These are phyloP conservation scores for Xestia rhomboidea DNA, from an alignment of 2,888 invertebrate species.

Conservation along the genomic window DNA sequence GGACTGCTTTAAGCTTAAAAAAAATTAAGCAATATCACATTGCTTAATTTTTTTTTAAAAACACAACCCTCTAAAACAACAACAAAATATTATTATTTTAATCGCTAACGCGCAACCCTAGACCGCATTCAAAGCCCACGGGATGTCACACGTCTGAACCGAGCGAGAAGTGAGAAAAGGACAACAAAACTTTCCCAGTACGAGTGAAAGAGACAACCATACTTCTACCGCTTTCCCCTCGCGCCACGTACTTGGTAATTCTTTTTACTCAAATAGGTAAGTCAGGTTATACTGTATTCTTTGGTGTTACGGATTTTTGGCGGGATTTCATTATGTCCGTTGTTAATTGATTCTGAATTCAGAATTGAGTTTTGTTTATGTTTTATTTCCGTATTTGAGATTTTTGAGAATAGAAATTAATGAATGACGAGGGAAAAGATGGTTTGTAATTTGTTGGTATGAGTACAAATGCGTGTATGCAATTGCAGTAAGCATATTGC, in stretches of 20 bases:
- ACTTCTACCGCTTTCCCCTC: slow-evolving; percentile 63
- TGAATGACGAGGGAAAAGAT: not conserved
- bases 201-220: slow-evolving; percentile 72
- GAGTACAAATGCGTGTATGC: not conserved
- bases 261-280: slow-evolving; percentile 79
- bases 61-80: slow-evolving; percentile 19
- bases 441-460: not conserved
- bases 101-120: slow-evolving; percentile 75
- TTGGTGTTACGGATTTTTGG: slow-evolving; percentile 74
- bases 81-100: slow-evolving; percentile 28
- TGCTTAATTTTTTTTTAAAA: no score
- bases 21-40: no score
- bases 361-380: slow-evolving; percentile 6
- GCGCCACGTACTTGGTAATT: slow-evolving; percentile 71
- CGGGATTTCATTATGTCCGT: slow-evolving; percentile 65
- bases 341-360: slow-evolving; percentile 39
- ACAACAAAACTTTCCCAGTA: slow-evolving; percentile 65
- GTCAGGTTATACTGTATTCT: slow-evolving; percentile 70
- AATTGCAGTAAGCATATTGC: not conserved
- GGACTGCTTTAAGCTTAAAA: no score
- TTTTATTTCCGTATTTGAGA: not conserved
- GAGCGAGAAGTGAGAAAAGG: slow-evolving; percentile 87
- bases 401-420: not conserved
- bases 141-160: slow-evolving; percentile 88
- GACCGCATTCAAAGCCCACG: slow-evolving; percentile 84